A percentile compares a stretch with the other conserved stretches of the same genome.
These are phyloP conservation scores for Stramonita haemastoma DNA, from an alignment of 2,888 invertebrate species.

Conservation along the genomic window DNA sequence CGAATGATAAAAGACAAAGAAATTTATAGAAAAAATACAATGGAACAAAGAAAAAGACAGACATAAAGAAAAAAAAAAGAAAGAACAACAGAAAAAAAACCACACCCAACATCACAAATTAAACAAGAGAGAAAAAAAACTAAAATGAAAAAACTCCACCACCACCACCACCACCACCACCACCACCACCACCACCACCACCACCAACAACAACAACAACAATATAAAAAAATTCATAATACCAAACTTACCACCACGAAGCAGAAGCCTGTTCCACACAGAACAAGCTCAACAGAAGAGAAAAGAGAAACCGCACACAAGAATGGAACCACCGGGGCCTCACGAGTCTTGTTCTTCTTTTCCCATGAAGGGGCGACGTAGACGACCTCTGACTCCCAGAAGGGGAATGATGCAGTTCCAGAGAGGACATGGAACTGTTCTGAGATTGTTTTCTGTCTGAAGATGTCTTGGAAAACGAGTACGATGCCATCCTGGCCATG, in stretches of 20 bases:
- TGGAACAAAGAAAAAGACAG: background rate
- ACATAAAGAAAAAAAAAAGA: background rate
- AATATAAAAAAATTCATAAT: background rate
- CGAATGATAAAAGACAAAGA: background rate
- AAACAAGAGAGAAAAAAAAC: background rate
- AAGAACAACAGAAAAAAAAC: background rate
- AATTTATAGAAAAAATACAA: background rate
- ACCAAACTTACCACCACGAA: slow-evolving; percentile 19
- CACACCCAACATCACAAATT: no score
- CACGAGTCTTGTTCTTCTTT: background rate
- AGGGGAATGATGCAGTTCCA: background rate
- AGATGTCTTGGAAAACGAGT: background rate
- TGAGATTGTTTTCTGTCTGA: background rate
- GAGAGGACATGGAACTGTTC: background rate
- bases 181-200: no score
- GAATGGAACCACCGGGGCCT: slow-evolving; percentile 1
- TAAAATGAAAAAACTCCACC: background rate
- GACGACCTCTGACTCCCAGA: background rate
- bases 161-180: no score
- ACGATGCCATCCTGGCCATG: background rate
- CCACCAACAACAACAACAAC: background rate
- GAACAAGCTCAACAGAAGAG: slow-evolving; percentile 7
- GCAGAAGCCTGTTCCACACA: slow-evolving; percentile 29
- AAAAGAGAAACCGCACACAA: slow-evolving; percentile 8
- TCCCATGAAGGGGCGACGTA: background rate